Evolutionary conservation across 2,113 vertebrate genomes (phyloP), one percentile per base, ranked within the genome.

Genomic region (Oryzias curvinotus): DNA sequence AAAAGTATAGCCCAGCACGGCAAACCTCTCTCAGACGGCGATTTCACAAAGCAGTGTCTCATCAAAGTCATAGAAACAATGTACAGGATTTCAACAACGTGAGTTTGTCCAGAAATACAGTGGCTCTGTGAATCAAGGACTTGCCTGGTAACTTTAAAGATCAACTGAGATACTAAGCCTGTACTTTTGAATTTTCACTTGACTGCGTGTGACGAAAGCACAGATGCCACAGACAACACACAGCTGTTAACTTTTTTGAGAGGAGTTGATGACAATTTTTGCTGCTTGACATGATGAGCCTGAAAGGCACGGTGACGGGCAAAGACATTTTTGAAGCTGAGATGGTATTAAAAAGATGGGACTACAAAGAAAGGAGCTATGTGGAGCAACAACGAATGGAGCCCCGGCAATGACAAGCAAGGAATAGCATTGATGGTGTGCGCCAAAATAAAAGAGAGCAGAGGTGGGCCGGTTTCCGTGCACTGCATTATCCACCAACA

Each of bases 31-130:
- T 76, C 56, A 68, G 71, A 64, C 7, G 60, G 71, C 23, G 53
- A 81, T 10, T 52, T 75, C 26, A 73, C 59, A 47, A 84, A 80
- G 48, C 26, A 69, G 43, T 65, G 68, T 55, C 74, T 78, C 43
- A 55, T 19, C 26, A 56, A 73, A 73, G 47, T 76, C 12, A 14
- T 16, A 18, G 64, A 19, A 62, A 57, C 47, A 70, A 78, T 70
- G 51, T 78, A 18, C 19, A 50, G 19, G 48, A 50, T 5, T 49
- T 49, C 8, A 49, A 49, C 47, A 49, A 48, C 16, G 46, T 3
- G 16, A 49, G n/a, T 18, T 19, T 19, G 47, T 49, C 47, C n/a
- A 21, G n/a, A 49, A 49, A 49, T 13, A 49, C 18, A 49, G 47
- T 12, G 17, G n/a, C 18, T 16, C 46, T 5, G 10, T 7, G 18